phyloP scores from a whole-genome alignment of 2,888 invertebrate genomes.

The Drosophila planitibia region DNA sequence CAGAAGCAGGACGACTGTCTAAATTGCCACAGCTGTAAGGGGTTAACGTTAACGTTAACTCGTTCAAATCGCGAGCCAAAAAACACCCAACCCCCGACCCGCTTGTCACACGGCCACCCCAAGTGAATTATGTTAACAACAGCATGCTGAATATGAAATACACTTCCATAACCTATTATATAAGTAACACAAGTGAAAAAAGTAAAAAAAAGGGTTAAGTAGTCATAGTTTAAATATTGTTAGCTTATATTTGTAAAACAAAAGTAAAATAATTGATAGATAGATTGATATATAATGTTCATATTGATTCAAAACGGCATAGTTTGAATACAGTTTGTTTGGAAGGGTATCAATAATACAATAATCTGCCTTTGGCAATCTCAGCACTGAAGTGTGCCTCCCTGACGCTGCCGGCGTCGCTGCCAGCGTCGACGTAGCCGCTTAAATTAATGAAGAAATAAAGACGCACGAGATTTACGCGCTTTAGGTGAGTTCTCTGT shows the following conservation, averaged over 20 bases:
- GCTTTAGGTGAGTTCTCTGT: constrained; percentile 56
- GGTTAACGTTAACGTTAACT: constrained; percentile 65
- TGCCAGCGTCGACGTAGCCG: constrained; percentile 49
- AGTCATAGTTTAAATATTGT: neutral
- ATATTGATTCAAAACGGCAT: neutral
- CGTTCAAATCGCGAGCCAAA: constrained; percentile 61
- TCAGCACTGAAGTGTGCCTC: constrained; percentile 66
- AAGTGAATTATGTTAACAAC: neutral
- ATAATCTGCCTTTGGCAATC: constrained; percentile 82
- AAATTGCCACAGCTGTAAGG: constrained; percentile 78
- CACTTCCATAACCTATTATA: constrained; percentile 9
- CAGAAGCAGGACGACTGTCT: constrained; percentile 63
- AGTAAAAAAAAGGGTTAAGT: neutral
- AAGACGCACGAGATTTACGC: constrained; percentile 79
- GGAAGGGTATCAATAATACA: constrained; percentile 53
- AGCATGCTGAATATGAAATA: constrained; percentile 8
- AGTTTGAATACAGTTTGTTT: neutral
- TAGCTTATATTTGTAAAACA: neutral
- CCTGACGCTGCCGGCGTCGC: constrained; percentile 36
- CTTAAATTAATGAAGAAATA: constrained; percentile 84
- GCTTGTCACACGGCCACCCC: constrained; percentile 51
- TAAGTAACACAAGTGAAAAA: neutral
- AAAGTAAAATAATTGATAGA: neutral
- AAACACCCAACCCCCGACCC: constrained; percentile 18
- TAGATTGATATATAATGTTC: neutral